Evolutionary conservation across 2,888 invertebrate species (phyloP).

Genomic region (Drosophila longiperda): DNA sequence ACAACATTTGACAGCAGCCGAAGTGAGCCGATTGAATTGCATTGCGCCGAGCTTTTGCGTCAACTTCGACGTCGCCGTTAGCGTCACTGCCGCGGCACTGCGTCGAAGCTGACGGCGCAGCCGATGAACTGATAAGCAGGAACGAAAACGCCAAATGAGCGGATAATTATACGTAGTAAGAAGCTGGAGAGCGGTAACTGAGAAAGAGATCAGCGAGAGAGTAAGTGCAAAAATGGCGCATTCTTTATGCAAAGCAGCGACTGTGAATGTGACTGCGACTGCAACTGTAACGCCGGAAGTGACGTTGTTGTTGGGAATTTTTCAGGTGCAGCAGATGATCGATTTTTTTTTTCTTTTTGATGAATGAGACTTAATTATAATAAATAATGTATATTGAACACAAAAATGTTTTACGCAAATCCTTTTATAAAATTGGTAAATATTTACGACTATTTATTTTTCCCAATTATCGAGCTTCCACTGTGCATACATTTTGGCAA

Average conservation of each 20-base stretch:
- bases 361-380: neutral
- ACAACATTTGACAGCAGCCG: constrained; percentile 31
- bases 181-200: constrained; percentile 11
- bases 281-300: constrained; percentile 48
- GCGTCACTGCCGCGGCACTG: constrained; percentile 25
- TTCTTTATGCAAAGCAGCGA: constrained; percentile 10
- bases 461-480: neutral
- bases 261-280: constrained; percentile 3
- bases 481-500: constrained; percentile 3
- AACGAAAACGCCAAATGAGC: constrained; percentile 45
- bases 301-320: constrained; percentile 43
- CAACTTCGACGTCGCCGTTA: constrained; percentile 1
- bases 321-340: neutral
- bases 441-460: neutral
- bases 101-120: constrained; percentile 33
- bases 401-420: neutral
- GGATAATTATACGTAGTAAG: constrained; percentile 39
- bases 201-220: neutral
- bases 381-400: neutral
- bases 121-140: constrained; percentile 64
- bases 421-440: neutral
- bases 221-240: constrained; percentile 32
- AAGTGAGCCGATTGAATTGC: constrained; percentile 59
- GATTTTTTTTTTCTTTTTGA: neutral
- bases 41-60: constrained; percentile 34